These are phyloP conservation scores for Apis cerana DNA, from an alignment of 1,140 invertebrate genomes.

Conservation along the genomic window DNA sequence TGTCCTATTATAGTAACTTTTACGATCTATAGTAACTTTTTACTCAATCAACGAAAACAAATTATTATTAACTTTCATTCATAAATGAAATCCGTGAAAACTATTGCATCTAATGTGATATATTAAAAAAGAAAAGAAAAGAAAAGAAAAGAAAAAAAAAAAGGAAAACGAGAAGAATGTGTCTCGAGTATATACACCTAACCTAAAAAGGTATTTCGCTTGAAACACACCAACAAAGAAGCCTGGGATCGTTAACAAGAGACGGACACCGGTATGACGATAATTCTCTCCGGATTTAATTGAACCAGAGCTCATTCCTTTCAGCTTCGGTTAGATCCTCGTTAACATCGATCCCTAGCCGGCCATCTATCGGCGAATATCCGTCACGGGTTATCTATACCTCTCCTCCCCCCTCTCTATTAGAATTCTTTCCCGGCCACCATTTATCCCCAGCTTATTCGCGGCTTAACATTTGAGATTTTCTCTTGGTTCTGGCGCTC, in stretches of 20 bases:
- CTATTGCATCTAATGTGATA: too few relatives aligned
- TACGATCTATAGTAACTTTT: too few relatives aligned
- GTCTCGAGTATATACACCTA: too few relatives aligned
- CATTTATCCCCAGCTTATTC: neutral
- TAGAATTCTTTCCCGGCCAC: neutral
- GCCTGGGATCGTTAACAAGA: neutral
- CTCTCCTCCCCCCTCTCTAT: neutral
- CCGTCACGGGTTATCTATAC: conserved; percentile 21
- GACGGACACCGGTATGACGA: neutral
- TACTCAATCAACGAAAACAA: too few relatives aligned
- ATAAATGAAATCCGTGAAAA: too few relatives aligned
- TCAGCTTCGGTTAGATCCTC: neutral
- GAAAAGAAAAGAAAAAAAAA: too few relatives aligned
- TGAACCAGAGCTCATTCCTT: conserved; percentile 8
- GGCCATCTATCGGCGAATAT: conserved; percentile 15
- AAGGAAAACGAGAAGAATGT: too few relatives aligned
- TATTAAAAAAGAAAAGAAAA: too few relatives aligned
- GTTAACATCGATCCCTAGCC: conserved; percentile 23
- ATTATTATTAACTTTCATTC: too few relatives aligned
- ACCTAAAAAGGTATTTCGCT: too few relatives aligned
- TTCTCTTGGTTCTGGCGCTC: neutral
- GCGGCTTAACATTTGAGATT: conserved; percentile 18
- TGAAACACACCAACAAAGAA: too few relatives aligned
- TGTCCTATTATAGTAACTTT: too few relatives aligned
- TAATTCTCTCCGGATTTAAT: conserved; percentile 20